Evolutionary conservation across 2,113 vertebrate genomes (phyloP).

Genomic region (Clarias magur): DNA sequence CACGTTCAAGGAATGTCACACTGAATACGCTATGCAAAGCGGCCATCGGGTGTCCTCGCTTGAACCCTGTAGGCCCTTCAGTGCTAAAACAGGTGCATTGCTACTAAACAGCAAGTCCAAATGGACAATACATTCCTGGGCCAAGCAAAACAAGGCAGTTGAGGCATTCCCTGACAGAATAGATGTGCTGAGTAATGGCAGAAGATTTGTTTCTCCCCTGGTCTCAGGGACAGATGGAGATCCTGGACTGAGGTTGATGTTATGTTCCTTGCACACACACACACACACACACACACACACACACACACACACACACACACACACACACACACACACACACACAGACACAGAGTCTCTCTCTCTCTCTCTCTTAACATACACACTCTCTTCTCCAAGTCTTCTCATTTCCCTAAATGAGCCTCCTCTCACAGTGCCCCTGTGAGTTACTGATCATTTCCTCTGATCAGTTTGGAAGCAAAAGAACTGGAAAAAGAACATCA

Average conservation of each 20-base stretch:
- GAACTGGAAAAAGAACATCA: not conserved
- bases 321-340: not conserved
- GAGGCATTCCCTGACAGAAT: not conserved
- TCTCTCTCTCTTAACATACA: not conserved
- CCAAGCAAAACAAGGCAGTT: not conserved
- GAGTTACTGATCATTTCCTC: slow-evolving; percentile 1
- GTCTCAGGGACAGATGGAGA: slow-evolving; percentile 16
- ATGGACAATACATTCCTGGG: not conserved
- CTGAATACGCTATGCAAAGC: not conserved
- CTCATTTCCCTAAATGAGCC: not conserved
- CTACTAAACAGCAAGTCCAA: slow-evolving; percentile 26
- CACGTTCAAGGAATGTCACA: slow-evolving; percentile 11
- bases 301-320: not conserved
- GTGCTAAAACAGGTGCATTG: slow-evolving; percentile 32
- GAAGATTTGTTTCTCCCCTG: slow-evolving; percentile 29
- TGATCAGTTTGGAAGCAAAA: not conserved
- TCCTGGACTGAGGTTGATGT: not conserved
- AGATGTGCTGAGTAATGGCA: slow-evolving; percentile 16
- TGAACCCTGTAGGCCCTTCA: slow-evolving; percentile 17
- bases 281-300: not conserved
- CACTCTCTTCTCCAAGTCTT: not conserved
- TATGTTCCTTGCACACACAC: slow-evolving; percentile 6
- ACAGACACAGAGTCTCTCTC: not conserved
- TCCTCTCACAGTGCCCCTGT: not conserved
- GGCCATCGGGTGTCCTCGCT: not conserved